Evolutionary conservation across 1,140 invertebrate species (phyloP).

Genomic region (Zaprionus camerounensis): DNA sequence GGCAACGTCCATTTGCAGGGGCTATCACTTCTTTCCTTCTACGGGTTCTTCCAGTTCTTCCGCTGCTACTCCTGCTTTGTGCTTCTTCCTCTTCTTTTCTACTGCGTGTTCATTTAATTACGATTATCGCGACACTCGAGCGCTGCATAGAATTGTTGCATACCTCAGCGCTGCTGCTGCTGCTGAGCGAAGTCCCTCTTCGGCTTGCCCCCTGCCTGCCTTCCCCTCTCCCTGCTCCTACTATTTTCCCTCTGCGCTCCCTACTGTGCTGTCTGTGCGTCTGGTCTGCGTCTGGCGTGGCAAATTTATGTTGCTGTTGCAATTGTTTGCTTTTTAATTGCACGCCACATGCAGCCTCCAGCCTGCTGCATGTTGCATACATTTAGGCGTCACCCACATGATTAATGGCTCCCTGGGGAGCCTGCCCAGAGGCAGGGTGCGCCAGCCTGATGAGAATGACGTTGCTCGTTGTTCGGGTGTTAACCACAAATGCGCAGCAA

Average conservation of each 20-base stretch:
- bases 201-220: neutral
- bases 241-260: too few relatives aligned
- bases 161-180: neutral
- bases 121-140: constrained; percentile 8
- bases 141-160: constrained; percentile 33
- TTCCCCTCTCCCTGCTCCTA: neutral
- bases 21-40: neutral
- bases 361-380: constrained; percentile 42
- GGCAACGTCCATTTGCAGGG: constrained; percentile 45
- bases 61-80: neutral
- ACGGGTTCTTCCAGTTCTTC: neutral
- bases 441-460: neutral
- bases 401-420: constrained; percentile 57
- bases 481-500: constrained; percentile 47
- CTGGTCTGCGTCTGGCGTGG: constrained; percentile 23
- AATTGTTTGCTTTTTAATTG: constrained; percentile 68
- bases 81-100: neutral
- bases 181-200: neutral
- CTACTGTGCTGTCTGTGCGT: constrained; percentile 12
- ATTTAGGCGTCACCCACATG: constrained; percentile 69
- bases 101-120: constrained; percentile 13
- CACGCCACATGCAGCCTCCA: constrained; percentile 28
- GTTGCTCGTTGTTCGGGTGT: constrained; percentile 4
- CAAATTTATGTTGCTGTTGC: constrained; percentile 65
- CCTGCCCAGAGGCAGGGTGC: neutral